Percentiles rank a stretch among this genome's conserved stretches.
These are phyloP conservation scores for Drosophila subquinaria DNA, from an alignment of 2,888 invertebrate species.

Conservation along the genomic window DNA sequence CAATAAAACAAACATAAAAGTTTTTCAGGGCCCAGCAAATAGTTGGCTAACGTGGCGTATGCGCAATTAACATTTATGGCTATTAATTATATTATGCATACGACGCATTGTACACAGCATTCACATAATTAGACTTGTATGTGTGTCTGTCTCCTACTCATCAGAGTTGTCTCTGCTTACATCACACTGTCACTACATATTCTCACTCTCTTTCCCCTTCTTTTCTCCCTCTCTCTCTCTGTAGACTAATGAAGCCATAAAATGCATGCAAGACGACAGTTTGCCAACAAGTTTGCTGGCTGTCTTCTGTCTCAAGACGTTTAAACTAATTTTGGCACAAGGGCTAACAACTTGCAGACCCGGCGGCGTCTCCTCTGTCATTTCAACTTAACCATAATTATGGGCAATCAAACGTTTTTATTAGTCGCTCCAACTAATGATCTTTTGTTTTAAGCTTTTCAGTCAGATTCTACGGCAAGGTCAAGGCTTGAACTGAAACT, in stretches of 20 bases:
- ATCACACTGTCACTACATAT: conserved; percentile 21
- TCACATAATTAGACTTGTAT: conserved; percentile 19
- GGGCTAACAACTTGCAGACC: conserved; percentile 44
- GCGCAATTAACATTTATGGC: conserved; percentile 81
- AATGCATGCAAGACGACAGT: conserved; percentile 55
- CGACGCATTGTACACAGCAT: conserved; percentile 49
- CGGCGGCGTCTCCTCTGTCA: conserved; percentile 54
- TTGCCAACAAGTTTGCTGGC: conserved; percentile 35
- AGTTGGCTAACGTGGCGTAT: conserved; percentile 73
- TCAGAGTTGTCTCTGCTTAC: conserved; percentile 11
- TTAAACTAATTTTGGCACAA: conserved; percentile 62
- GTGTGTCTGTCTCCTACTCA: neutral
- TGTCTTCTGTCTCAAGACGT: conserved; percentile 27
- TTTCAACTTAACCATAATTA: conserved; percentile 64
- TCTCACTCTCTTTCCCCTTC: neutral
- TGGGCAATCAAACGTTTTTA: conserved; percentile 71
- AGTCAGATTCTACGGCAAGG: conserved; percentile 33
- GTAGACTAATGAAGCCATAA: conserved; percentile 67
- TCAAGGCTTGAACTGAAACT: conserved; percentile 31
- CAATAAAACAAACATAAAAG: conserved; percentile 27
- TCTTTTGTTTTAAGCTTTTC: conserved; percentile 40
- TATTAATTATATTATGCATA: conserved; percentile 77
- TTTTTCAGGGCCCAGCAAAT: conserved; percentile 37
- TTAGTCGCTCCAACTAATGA: conserved; percentile 70
- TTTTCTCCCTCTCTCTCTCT: neutral